phyloP scores from a whole-genome alignment of 1,140 invertebrate genomes.

The Zaprionus kolodkinae region DNA sequence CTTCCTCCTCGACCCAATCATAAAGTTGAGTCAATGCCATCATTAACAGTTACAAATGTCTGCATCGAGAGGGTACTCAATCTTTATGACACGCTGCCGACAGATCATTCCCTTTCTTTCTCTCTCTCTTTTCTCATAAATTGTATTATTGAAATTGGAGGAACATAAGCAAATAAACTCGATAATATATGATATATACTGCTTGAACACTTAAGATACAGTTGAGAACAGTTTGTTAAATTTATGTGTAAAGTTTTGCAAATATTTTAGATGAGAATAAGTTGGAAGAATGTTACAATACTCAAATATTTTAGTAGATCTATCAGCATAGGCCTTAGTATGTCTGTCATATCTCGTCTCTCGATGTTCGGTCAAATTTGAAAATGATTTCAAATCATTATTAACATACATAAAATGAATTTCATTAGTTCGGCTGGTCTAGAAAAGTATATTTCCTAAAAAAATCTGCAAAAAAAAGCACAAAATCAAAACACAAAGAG shows the following conservation, averaged over 20 bases:
- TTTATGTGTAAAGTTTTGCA: neutral
- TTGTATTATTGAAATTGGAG: conserved; percentile 5
- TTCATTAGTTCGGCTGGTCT: conserved; percentile 43
- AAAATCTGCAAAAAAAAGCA: conserved; percentile 30
- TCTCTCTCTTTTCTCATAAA: neutral
- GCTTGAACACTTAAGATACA: neutral
- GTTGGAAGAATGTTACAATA: too few species aligned
- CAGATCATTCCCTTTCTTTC: neutral
- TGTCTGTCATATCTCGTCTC: neutral
- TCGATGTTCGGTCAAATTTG: neutral
- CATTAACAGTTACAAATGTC: conserved; percentile 49
- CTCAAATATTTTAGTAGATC: too few species aligned
- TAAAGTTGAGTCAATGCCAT: conserved; percentile 45
- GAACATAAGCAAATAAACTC: conserved; percentile 3
- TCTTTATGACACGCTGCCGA: conserved; percentile 12
- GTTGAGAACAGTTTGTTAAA: neutral
- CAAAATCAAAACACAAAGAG: neutral
- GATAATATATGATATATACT: conserved; percentile 6
- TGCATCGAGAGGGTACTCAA: conserved; percentile 2
- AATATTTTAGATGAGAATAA: too few species aligned
- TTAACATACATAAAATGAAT: neutral
- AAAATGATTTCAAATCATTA: neutral
- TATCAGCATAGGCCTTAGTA: neutral
- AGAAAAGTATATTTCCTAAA: conserved; percentile 13
- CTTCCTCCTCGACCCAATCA: conserved; percentile 22